phyloP scores from a whole-genome alignment of 2,113 vertebrate genomes.

The Orthonyx spaldingii region DNA sequence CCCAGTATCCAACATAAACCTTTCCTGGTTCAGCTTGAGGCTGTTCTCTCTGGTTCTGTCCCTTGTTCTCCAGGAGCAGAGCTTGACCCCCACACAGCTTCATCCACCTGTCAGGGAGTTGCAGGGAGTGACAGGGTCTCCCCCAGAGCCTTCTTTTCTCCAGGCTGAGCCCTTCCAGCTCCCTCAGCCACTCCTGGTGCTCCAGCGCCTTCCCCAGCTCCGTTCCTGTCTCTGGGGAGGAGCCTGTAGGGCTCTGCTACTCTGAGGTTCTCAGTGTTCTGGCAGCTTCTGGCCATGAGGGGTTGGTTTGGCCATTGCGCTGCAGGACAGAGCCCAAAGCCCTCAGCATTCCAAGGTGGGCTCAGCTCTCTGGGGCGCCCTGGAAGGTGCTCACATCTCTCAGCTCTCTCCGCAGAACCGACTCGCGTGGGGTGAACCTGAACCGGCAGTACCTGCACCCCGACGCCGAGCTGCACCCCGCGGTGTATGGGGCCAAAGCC shows the following conservation, averaged over 20 bases:
- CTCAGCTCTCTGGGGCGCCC: not conserved
- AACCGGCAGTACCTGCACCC: conserved; percentile 94
- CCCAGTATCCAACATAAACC: not conserved
- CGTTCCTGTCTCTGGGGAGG: not conserved
- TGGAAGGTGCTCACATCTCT: accelerated
- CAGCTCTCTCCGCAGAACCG: conserved; percentile 75
- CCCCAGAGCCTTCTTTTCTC: not conserved
- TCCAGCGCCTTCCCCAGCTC: not conserved
- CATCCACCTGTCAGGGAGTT: not conserved
- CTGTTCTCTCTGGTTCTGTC: not conserved
- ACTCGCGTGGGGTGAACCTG: conserved; percentile 92
- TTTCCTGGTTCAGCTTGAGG: not conserved
- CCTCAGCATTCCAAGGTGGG: accelerated
- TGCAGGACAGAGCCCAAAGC: not conserved
- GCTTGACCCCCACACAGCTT: too few relatives aligned
- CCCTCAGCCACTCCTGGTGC: not conserved
- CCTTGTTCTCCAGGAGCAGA: not conserved
- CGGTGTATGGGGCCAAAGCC: conserved; percentile 89
- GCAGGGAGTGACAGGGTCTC: not conserved
- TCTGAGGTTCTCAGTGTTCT: not conserved
- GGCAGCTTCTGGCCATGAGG: accelerated
- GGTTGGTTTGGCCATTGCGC: not conserved
- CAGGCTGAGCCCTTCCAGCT: not conserved
- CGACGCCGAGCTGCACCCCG: conserved; percentile 86
- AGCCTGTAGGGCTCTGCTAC: accelerated